Base-by-base conservation (phyloP, 2,888 invertebrate species). In the Therioaphis trifolii region DNA sequence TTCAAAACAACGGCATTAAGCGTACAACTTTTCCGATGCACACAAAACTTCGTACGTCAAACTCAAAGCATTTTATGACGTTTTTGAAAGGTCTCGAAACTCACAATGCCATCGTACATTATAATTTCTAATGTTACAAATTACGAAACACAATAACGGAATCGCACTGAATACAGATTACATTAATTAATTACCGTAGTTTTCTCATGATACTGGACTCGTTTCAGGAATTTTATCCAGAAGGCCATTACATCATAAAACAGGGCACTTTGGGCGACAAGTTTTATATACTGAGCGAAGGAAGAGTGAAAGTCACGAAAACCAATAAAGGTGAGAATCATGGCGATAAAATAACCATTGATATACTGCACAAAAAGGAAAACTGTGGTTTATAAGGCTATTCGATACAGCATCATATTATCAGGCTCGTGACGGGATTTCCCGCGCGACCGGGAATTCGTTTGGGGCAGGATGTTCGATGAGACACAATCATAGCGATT, bases 231-330 rank as follows among this genome's bases (percentile, higher is more conserved):
- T 91, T 91, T 87, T 93, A 92, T 87, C 91, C 91, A 29, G 91
- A 90, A 72, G 92, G 92, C 1, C 90, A 91, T 68, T 91, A 92
- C 87, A 92, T 93, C 74, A 91, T 93, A 66, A 88, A 92, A n/a
- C 92, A 93, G 88, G 92, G 92, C 7, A 91, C 91, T 29, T 90
- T 89, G 79, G 92, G 92, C 0, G 92, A 92, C 87, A 92, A 92
- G 1, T 93, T 93, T 88, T 93, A 92, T 87, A 92, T 93, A 58
- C 91, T 93, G 82, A 91, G 91, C 87, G 91, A 90, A 86, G 92
- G 92, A 61, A 89, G 89, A 85, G 92, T 92, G 49, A 90, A 90
- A 87, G 90, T 91, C 2, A 91, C 91, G 0, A 90, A 90, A 86
- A 87, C 90, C 86, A 86, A 88, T 84, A 88, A 89, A 86, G 89